phyloP scores from a whole-genome alignment of 2,113 vertebrate genomes.

The Mus pahari region DNA sequence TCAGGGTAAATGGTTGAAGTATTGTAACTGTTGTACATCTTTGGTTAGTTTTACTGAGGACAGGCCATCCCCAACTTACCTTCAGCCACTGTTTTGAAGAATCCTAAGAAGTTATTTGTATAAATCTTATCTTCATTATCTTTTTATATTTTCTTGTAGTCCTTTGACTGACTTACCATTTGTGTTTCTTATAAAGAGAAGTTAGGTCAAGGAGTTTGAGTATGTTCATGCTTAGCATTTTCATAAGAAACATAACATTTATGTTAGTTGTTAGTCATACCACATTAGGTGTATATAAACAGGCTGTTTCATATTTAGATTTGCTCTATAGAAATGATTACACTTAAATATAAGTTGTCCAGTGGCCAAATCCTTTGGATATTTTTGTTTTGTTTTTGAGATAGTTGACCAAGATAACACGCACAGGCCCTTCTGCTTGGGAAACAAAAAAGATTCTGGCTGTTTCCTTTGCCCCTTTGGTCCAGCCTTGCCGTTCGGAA shows the following conservation, averaged over 20 bases:
- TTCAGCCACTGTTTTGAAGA: neutral
- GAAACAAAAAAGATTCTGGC: constrained; percentile 99
- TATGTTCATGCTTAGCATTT: neutral
- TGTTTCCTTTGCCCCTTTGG: constrained; percentile 97
- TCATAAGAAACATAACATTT: neutral
- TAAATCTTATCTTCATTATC: neutral
- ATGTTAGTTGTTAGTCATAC: neutral
- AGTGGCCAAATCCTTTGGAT: constrained; percentile 7
- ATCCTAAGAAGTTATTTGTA: neutral
- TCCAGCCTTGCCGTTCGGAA: constrained; percentile 92
- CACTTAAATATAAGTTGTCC: neutral
- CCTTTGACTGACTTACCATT: neutral
- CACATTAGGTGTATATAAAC: neutral
- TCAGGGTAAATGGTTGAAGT: neutral
- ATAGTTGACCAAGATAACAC: constrained; percentile 97
- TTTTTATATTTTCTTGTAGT: neutral
- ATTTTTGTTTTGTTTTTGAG: constrained; percentile 72
- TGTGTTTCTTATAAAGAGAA: neutral
- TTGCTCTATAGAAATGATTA: neutral
- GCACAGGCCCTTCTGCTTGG: constrained; percentile 93
- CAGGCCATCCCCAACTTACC: rapidly evolving
- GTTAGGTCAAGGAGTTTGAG: neutral
- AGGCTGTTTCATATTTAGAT: neutral
- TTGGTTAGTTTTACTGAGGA: neutral
- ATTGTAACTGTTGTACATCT: neutral